Base-by-base conservation (phyloP, 2,888 invertebrate species). In the Gymnocheta viridis region DNA sequence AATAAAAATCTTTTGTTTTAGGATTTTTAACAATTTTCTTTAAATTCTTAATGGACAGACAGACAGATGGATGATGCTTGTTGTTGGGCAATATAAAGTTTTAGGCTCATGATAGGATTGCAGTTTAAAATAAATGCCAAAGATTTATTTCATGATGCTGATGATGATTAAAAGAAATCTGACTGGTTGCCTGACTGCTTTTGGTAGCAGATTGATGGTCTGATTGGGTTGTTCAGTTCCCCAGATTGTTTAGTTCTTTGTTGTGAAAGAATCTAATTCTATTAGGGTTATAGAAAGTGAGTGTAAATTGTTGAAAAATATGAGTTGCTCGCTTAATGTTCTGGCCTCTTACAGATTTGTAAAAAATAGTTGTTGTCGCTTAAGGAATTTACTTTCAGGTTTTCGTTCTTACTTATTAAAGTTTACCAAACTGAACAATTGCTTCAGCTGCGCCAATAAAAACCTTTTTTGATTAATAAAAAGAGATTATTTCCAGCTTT, bases 1-100 rank as follows among this genome's bases (percentile, higher is more conserved):
- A 66, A 80, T 80, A 80, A 80, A 80, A 73, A 49, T 72, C 72
- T 73, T 73, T 76, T 81, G 67, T 76, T 81, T 81, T 56, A 74
- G 66, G 27, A 67, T 69, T 76, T 67, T 69, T 32, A 69, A 19
- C 49, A 81, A 54, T 60, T 76, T 76, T 81, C 60, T 49, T 81
- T 62, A 67, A 76, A 47, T 60, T 76, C 49, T 76, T 76, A 22
- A 76, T 24, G 51, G 56, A 74, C 73, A n/a, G 76, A 66, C 67
- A 22, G 64, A 44, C 44, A 17, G 29, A 29, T 60, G 29, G 32
- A 64, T 41, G 47, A 54, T 62, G 51, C 7, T 17, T 32, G 41
- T n/a, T n/a, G 17, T 38, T 38, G 49, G 62, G 32, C 62, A 27
- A 24, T 14, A 12, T 22, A 54, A 74, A 74, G 51, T 74, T 64